phyloP scores from a whole-genome alignment of 2,113 vertebrate species.

The Solenodon paradoxus region DNA sequence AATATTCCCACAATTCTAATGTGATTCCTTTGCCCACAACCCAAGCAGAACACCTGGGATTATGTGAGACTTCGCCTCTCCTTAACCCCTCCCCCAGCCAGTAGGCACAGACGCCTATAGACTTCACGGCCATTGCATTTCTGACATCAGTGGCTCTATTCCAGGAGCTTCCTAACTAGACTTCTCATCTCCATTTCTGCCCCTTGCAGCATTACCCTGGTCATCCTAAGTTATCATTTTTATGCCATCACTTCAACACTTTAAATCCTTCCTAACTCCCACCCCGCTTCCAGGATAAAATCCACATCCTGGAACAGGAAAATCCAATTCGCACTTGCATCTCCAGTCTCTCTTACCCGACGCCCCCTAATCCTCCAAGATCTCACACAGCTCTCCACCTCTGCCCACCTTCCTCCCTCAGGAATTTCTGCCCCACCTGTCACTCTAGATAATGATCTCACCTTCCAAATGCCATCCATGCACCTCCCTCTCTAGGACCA shows the following conservation, averaged over 20 bases:
- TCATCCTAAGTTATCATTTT: background rate
- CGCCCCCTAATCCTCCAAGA: background rate
- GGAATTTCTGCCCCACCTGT: background rate
- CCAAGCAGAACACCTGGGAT: background rate
- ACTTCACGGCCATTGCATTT: background rate
- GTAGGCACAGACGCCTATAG: background rate
- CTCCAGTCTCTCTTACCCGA: background rate
- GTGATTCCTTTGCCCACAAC: slow-evolving; percentile 15
- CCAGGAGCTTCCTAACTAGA: background rate
- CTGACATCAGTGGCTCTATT: background rate
- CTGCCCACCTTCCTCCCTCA: background rate
- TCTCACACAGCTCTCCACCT: background rate
- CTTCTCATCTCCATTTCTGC: background rate
- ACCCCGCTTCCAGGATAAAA: slow-evolving; percentile 13
- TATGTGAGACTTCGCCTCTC: background rate
- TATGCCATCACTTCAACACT: background rate
- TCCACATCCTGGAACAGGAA: background rate
- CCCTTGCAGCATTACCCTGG: background rate
- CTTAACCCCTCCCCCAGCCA: background rate
- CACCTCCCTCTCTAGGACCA: background rate
- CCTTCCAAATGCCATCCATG: slow-evolving; percentile 7
- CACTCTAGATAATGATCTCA: background rate
- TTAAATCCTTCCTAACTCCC: background rate
- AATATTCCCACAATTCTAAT: background rate
- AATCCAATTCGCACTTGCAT: background rate